Evolutionary conservation across 1,140 invertebrate species (phyloP).

Genomic region (Pectinophora gossypiella): DNA sequence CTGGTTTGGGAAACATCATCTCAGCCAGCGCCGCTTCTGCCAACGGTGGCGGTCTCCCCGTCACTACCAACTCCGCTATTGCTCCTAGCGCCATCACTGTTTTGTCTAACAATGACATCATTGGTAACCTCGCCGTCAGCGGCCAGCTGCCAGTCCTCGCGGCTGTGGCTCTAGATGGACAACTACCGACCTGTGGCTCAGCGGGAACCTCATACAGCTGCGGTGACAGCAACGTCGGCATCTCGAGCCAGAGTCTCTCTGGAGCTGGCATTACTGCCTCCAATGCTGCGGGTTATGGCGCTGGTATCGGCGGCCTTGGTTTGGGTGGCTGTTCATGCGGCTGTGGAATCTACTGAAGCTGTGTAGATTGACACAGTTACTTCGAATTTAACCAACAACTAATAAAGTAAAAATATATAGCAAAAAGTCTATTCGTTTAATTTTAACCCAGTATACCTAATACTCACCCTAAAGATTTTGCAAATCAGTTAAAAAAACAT

Average conservation of each 20-base stretch:
- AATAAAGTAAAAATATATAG: too few species aligned
- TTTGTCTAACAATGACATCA: constrained; percentile 29
- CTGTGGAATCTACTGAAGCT: too few species aligned
- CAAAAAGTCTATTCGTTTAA: too few species aligned
- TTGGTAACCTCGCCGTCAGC: constrained; percentile 25
- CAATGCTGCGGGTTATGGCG: constrained; percentile 1
- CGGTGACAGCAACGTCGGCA: constrained; percentile 8
- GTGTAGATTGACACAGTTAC: too few species aligned
- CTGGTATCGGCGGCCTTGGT: not conserved
- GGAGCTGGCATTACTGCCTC: not conserved
- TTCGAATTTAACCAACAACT: too few species aligned
- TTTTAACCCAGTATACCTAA: too few species aligned
- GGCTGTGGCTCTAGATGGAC: constrained; percentile 14
- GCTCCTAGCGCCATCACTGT: constrained; percentile 28
- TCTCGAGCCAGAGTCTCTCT: constrained; percentile 1
- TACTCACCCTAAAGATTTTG: too few species aligned
- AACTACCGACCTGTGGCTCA: constrained; percentile 6
- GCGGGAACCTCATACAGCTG: constrained; percentile 13
- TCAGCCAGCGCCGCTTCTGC: too few species aligned
- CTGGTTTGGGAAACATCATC: too few species aligned
- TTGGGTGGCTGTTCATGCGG: too few species aligned
- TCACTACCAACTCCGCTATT: constrained; percentile 21
- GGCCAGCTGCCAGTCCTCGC: constrained; percentile 29
- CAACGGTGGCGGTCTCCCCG: constrained; percentile 21
- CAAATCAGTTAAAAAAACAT: too few species aligned